These are phyloP conservation scores for Rhogogaster chlorosoma DNA, from an alignment of 2,888 invertebrate genomes.

Conservation along the genomic window DNA sequence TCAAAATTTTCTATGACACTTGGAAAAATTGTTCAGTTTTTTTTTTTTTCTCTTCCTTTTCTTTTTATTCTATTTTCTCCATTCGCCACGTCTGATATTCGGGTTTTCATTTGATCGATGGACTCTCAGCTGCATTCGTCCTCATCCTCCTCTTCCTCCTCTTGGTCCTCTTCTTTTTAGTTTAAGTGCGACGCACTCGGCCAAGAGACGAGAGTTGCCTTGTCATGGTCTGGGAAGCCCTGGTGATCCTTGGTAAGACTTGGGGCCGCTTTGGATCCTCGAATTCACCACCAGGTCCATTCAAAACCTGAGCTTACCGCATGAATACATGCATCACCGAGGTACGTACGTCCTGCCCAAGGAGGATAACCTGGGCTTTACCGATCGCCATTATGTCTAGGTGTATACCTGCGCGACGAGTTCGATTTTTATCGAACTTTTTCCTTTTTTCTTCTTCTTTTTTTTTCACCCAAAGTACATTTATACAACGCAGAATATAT, in stretches of 20 bases:
- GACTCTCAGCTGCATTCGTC: not conserved
- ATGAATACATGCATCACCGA: conserved; percentile 71
- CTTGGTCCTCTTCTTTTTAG: not conserved
- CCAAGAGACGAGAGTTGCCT: conserved; percentile 54
- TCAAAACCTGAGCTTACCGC: conserved; percentile 64
- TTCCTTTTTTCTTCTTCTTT: not conserved
- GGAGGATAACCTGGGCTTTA: conserved; percentile 46
- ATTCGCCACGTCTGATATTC: not conserved
- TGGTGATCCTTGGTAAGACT: conserved; percentile 52
- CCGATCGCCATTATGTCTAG: conserved; percentile 50
- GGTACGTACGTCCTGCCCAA: not conserved
- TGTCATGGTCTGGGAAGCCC: conserved; percentile 54
- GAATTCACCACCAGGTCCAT: conserved; percentile 55
- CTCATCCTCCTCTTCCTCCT: not conserved
- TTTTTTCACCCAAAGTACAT: not conserved
- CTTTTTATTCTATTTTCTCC: not conserved
- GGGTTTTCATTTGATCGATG: conserved; percentile 8
- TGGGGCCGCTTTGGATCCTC: conserved; percentile 52
- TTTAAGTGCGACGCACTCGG: conserved; percentile 30
- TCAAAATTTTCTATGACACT: not conserved
- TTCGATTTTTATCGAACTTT: conserved; percentile 21
- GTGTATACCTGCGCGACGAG: not conserved
- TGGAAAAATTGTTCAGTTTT: no score
- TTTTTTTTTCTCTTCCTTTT: not conserved
- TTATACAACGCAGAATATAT: not conserved